Conservation (phyloP, 2,113 vertebrate genomes). For the Rostratula benghalensis region DNA sequence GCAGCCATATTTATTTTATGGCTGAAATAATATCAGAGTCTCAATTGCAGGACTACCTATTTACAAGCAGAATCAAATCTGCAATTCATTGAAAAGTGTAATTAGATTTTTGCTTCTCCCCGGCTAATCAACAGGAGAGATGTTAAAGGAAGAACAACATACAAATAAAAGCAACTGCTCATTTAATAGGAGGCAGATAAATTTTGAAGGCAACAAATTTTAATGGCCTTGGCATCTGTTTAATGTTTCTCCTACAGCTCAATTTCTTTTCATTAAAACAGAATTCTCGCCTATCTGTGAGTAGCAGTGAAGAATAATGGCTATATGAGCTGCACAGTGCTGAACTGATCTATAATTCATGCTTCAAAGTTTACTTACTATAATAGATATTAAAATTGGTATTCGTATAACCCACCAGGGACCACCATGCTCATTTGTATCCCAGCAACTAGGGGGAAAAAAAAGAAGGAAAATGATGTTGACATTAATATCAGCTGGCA, state of each 20-base stretch:
- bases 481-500: neutral
- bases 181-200: constrained; percentile 5
- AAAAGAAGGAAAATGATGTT: neutral
- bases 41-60: neutral
- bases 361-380: constrained; percentile 74
- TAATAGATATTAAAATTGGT: constrained; percentile 81
- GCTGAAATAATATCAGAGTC: neutral
- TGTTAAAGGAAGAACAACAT: constrained; percentile 12
- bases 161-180: constrained; percentile 36
- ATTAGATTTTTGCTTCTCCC: neutral
- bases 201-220: constrained; percentile 28
- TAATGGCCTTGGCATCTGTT: constrained; percentile 19
- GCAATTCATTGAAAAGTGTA: neutral
- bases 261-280: constrained; percentile 2
- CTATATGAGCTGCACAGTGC: neutral
- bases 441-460: constrained; percentile 78
- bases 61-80: neutral
- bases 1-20: neutral
- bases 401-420: constrained; percentile 82
- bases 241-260: neutral
- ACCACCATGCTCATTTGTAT: constrained; percentile 76
- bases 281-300: neutral
- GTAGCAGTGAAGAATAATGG: neutral
- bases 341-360: neutral
- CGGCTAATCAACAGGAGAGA: neutral